A percentile compares a stretch with the other conserved stretches of the same genome.
Evolutionary conservation across 2,888 invertebrate genomes (phyloP).

Genomic region (Orchesellides sinensis): DNA sequence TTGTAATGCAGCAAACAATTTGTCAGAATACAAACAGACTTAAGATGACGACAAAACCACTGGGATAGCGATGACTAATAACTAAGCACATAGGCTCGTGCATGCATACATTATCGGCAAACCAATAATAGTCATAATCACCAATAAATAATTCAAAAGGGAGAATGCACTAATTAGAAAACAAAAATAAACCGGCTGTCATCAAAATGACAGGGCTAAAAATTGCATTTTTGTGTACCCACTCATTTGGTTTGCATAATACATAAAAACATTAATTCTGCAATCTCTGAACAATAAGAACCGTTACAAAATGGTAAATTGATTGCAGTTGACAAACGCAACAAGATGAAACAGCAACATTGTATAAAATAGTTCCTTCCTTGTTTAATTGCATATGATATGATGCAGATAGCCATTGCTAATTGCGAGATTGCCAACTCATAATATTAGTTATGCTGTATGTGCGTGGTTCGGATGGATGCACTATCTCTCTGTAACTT

Average conservation of each 20-base stretch:
- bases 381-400: constrained; percentile 8
- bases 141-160: not conserved
- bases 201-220: not conserved
- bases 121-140: not conserved
- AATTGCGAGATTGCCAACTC: not conserved
- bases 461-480: not conserved
- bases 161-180: not conserved
- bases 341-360: not conserved
- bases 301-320: not conserved
- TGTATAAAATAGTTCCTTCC: not conserved
- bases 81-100: no score
- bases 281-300: not conserved
- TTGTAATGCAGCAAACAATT: not conserved
- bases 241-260: constrained; percentile 6
- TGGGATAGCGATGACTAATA: no score
- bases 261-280: not conserved
- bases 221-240: not conserved
- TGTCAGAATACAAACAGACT: not conserved
- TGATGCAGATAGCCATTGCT: not conserved
- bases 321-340: not conserved
- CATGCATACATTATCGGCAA: not conserved
- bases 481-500: not conserved
- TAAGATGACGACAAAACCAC: not conserved
- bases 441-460: not conserved
- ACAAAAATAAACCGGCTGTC: constrained; percentile 11